Evolutionary conservation across 2,888 invertebrate genomes (phyloP), one percentile per base, ranked within the genome.

Genomic region (Pristionchus mayeri): DNA sequence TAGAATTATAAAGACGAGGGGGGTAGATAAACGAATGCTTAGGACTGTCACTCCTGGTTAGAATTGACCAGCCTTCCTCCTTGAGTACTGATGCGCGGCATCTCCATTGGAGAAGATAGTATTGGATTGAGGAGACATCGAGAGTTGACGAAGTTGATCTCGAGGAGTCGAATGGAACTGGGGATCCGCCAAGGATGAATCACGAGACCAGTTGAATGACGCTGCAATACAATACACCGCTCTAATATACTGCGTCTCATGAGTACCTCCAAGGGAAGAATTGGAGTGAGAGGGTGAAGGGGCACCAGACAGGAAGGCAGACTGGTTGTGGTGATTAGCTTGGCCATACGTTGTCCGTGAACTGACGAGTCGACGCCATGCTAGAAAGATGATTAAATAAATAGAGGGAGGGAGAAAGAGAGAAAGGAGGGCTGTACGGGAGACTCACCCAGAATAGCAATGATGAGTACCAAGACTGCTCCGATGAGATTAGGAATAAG

Each of bases 401-500:
- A 76, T 18, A 27, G 24, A 21, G 18, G 75, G n/a, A 11, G 75
- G 24, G 13, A 44, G 37, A 44, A 30, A n/a, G 75, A 30, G 34
- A 30, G 18, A 24, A 27, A 30, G 1, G 30, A 54, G n/a, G n/a
- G n/a, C n/a, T n/a, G n/a, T n/a, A n/a, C n/a, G n/a, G n/a, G n/a
- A 6, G 40, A 54, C 80, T 80, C 3, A 80, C 80, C 37, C 6
- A 80, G 80, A 52, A 80, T 21, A 27, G 54, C 30, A 54, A 80
- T 13, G 40, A 80, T 37, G 44, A 52, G 57, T 34, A 54, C 80
- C 30, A 50, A 18, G 7, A 18, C 48, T 21, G 24, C 54, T 11
- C 9, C 37, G n/a, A 89, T 85, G 27, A 89, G 63, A 30, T 86
- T 86, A 30, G 89, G 87, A 18, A 89, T 87, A 21, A 85, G 54